A percentile compares a stretch with the other conserved stretches of the same genome.
Conservation (phyloP, 2,113 vertebrate genomes). For the Heloderma charlesbogerti region DNA sequence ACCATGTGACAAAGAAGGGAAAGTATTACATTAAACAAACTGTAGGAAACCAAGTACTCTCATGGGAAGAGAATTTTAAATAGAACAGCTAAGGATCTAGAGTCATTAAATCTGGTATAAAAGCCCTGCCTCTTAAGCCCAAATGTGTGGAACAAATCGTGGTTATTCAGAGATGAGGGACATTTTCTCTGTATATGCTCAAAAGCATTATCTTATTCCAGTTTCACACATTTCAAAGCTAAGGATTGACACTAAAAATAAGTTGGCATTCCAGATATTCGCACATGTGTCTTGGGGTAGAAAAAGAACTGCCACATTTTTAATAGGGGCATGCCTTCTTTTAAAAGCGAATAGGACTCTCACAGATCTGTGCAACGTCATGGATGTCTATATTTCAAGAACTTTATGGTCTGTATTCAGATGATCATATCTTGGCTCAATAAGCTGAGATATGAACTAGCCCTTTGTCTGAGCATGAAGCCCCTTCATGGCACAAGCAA, state of each 20-base stretch:
- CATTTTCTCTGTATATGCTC: not conserved
- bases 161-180: not conserved
- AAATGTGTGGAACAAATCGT: not conserved
- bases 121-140: not conserved
- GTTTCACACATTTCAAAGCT: not conserved
- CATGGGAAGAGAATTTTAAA: not conserved
- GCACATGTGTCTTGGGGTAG: not conserved
- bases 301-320: not conserved
- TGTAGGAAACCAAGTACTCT: not conserved
- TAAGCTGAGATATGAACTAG: not conserved
- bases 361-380: not conserved
- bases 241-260: not conserved
- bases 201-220: not conserved
- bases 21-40: not conserved
- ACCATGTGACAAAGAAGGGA: not conserved
- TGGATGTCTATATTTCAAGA: not conserved
- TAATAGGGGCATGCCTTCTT: not conserved
- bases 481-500: not conserved
- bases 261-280: not conserved
- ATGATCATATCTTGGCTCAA: not conserved
- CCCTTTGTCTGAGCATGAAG: not conserved
- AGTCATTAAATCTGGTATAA: not conserved
- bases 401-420: not conserved
- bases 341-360: not conserved
- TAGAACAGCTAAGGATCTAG: not conserved